Base-by-base conservation (phyloP, 2,113 vertebrate species). In the Scartelaos histophorus region DNA sequence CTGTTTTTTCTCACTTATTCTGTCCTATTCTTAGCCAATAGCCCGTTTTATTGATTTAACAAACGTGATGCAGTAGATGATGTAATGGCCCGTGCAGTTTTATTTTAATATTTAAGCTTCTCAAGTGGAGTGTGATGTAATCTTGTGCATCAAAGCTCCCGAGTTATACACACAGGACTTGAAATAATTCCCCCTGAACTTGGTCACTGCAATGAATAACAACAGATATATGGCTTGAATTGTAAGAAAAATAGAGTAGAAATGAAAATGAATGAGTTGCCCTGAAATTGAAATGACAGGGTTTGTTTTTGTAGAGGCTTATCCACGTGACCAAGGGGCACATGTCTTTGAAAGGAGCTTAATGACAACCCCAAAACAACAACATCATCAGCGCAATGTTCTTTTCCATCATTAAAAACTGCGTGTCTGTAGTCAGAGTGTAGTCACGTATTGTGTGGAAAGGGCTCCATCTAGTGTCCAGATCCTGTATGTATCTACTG, bases 391-490 rank as follows among this genome's bases (percentile, higher is more conserved):
- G 7, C 57, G 16, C 11, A 29, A 34, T 38, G 25, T 21, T 65
- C 13, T 15, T 16, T 11, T 71, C 11, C 3, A 46, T n/a, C 15
- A 46, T 72, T 45, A 7, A 65, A 49, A 25, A 57, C 4, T 3
- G 25, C 47, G 49, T 57, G 15, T 12, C 19, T 4, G 13, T 24
- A 25, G 58, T 22, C 73, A 51, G 49, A 58, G 64, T 73, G 70
- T 45, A 19, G 24, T 17, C 2, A 16, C 7, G 0, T 72, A 49
- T 75, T 56, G 75, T 61, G 22, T 81, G 82, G 17, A 62, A 66
- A 83, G 47, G 69, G 79, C 83, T 65, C 90, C 90, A 79, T 60
- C 90, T 85, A 58, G 79, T 79, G 88, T 66, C 73, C 35, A 66
- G 49, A 21, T 1, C 3, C 11, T 61, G 24, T 34, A 34, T 3